These are phyloP conservation scores for Bolinopsis microptera DNA, from an alignment of 37 sponge, comb jelly and placozoan genomes.

Conservation along the genomic window DNA sequence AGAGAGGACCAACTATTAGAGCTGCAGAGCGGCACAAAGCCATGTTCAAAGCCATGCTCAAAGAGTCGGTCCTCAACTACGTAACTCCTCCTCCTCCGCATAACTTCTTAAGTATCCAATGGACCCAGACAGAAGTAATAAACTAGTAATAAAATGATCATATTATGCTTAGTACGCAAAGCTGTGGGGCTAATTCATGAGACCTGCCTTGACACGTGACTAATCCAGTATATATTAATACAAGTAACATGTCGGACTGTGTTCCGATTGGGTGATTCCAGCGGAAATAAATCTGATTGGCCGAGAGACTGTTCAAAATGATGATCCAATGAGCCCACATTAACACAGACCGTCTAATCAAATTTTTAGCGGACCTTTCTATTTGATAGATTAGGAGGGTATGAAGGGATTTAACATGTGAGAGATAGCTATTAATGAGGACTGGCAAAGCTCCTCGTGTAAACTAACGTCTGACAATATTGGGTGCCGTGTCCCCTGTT, in stretches of 20 bases:
- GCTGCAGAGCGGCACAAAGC: no score
- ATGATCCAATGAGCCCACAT: constrained; percentile 24
- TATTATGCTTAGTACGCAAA: background rate
- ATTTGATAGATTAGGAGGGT: background rate
- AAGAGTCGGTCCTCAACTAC: no score
- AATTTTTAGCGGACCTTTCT: constrained; percentile 1
- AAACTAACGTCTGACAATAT: background rate
- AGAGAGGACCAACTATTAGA: no score
- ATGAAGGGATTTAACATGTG: background rate
- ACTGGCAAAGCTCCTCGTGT: background rate
- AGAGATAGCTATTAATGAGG: background rate
- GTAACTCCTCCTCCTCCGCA: background rate
- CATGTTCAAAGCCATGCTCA: no score
- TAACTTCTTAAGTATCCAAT: background rate
- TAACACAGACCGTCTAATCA: constrained; percentile 32
- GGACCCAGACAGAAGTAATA: background rate
- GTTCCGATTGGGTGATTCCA: background rate
- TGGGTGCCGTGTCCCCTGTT: background rate
- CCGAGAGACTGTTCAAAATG: background rate
- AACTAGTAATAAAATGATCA: background rate
- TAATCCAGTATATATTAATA: background rate
- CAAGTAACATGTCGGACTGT: background rate
- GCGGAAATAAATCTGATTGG: background rate
- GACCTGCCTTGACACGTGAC: background rate
- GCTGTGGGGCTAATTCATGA: background rate